Percentiles rank a stretch among this genome's conserved stretches.
phyloP scores from a whole-genome alignment of 2,113 vertebrate species.

The Crocuta crocuta region DNA sequence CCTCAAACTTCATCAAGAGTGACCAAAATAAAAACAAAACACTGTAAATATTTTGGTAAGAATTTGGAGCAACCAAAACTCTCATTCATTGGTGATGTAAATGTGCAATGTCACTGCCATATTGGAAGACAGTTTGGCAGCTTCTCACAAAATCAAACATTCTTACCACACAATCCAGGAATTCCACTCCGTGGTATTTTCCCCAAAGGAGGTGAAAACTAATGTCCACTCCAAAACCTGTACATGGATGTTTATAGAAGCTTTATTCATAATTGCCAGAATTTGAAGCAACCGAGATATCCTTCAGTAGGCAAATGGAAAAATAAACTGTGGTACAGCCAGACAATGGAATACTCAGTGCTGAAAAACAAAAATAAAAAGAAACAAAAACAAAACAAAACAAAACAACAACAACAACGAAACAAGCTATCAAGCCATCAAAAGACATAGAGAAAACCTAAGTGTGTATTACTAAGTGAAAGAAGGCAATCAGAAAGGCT shows the following conservation, averaged over 20 bases:
- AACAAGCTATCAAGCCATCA: neutral
- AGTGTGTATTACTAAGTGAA: neutral
- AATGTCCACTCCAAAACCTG: neutral
- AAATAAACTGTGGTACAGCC: neutral
- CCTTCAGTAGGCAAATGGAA: neutral
- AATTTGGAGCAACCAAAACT: neutral
- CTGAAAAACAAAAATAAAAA: neutral
- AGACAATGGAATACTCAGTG: neutral
- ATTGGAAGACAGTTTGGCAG: neutral
- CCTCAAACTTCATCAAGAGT: no score
- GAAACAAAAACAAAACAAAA: no score
- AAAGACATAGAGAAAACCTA: neutral
- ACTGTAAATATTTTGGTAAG: neutral
- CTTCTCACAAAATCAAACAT: neutral
- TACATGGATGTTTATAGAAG: neutral
- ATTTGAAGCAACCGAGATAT: neutral
- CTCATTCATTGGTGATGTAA: neutral
- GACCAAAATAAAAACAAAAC: no score
- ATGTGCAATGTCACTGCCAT: neutral
- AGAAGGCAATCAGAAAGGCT: neutral
- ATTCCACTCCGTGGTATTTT: neutral
- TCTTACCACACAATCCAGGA: neutral
- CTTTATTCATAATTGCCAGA: neutral
- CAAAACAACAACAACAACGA: no score
- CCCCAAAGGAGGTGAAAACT: neutral